Evolutionary conservation across 2,113 vertebrate genomes (phyloP), one percentile per base, ranked within the genome.

Genomic region (Bubalus kerabau): DNA sequence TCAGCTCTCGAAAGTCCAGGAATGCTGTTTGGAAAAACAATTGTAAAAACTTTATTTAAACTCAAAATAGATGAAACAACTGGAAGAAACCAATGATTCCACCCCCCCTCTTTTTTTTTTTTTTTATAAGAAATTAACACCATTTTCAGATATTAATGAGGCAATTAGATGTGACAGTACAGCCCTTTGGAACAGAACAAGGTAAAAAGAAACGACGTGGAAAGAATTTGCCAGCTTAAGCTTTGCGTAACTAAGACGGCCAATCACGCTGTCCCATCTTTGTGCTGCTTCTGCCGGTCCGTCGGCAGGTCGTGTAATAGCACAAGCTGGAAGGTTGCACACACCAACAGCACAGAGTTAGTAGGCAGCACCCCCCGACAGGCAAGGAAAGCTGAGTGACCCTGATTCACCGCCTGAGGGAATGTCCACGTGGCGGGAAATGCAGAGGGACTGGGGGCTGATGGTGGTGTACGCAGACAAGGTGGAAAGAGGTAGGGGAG

Each of bases 341-440:
- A 99, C 54, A 98, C 99, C 0, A 98, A 99, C 95, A 99, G 99
- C 98, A 99, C 99, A 99, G 99, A 99, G 87, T 97, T 99, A 86
- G 99, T 99, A 99, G 99, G 99, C 19, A 98, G 99, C 96, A 99
- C 99, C 32, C 99, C 99, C 99, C 30, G 99, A 99, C 95, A 98
- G 99, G 95, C 99, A 99, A 78, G 99, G 99, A 90, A 99, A 99
- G 46, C 99, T 99, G 5, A 98, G 99, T 23, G 99, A 99, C 98
- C 99, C 99, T 67, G 91, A 99, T 1, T 98, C 99, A 9, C 99
- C 99, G 6, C 98, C 98, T 59, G 99, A 99, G 0, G 99, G 99
- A 97, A 99, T 99, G 99, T 99, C 99, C 1, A 98, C 98, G 0
- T 99, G 99, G 99, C 98, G 99, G 94, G 99, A 99, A 98, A 98